Conservation (phyloP, 2,797 vertebrate species). For the Chloroceryle inda region DNA sequence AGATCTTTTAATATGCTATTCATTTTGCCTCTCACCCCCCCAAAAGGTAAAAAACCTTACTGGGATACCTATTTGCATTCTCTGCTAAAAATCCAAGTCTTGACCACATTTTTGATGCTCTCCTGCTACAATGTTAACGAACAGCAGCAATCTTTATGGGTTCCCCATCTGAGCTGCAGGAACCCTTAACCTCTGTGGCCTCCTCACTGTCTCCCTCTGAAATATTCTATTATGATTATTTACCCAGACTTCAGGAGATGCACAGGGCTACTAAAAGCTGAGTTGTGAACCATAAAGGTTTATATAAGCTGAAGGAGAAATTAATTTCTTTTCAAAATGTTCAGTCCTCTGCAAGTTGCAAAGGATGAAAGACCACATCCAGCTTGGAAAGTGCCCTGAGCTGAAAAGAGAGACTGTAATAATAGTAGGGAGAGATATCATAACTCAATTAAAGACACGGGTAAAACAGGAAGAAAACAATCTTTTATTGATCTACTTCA, state of each 20-base stretch:
- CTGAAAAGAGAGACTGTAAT: not conserved
- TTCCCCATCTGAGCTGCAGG: rapidly evolving
- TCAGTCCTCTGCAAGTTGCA: not conserved
- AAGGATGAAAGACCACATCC: not conserved
- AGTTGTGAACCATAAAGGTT: not conserved
- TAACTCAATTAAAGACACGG: not conserved
- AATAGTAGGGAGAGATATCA: not conserved
- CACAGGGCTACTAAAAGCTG: not conserved
- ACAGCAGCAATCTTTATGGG: not conserved
- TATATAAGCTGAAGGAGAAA: not conserved
- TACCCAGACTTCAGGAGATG: not conserved
- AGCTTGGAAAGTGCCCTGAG: not conserved
- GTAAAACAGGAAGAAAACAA: not conserved
- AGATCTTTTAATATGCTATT: not conserved
- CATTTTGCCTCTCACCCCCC: not conserved
- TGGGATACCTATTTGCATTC: not conserved
- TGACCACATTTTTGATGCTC: not conserved
- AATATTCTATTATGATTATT: not conserved
- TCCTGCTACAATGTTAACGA: not conserved
- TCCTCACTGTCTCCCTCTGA: not conserved
- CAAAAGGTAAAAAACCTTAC: not conserved
- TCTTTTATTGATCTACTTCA: not conserved
- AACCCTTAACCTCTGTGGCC: not conserved
- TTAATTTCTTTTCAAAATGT: not conserved
- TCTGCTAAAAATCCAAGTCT: not conserved